Conservation (phyloP, 1,140 invertebrate genomes). For the Neotoxoptera formosana region DNA sequence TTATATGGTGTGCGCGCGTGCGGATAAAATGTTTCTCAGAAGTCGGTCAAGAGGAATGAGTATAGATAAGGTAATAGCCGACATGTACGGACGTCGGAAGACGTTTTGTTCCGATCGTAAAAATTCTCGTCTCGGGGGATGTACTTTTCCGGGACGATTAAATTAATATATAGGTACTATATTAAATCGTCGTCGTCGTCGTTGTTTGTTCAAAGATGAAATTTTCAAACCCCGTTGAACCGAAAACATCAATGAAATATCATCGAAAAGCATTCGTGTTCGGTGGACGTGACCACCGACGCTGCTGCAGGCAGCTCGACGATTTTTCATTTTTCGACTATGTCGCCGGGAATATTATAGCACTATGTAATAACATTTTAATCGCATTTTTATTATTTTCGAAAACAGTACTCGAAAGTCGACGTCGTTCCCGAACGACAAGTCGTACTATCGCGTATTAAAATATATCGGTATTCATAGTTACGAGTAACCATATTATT, state of each 20-base stretch:
- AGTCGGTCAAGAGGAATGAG: neutral
- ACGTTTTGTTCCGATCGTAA: neutral
- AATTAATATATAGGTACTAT: neutral
- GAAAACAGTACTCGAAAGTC: neutral
- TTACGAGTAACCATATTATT: no score
- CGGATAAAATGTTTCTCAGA: neutral
- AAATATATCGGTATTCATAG: no score
- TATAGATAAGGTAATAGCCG: neutral
- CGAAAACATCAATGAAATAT: constrained; percentile 11
- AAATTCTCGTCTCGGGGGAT: neutral
- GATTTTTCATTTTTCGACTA: neutral
- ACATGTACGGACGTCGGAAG: neutral
- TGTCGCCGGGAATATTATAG: neutral
- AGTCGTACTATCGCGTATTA: no score
- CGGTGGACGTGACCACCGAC: neutral
- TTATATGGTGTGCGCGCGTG: neutral
- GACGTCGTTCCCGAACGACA: no score
- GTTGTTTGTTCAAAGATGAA: neutral
- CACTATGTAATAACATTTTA: neutral
- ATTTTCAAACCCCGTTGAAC: neutral
- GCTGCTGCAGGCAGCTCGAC: neutral
- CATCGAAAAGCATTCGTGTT: neutral
- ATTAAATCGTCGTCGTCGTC: neutral
- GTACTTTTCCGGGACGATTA: constrained; percentile 5
- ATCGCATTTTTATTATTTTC: neutral